phyloP scores from a whole-genome alignment of 92 coral and sea anemone species.

The Parazoanthus swiftii region DNA sequence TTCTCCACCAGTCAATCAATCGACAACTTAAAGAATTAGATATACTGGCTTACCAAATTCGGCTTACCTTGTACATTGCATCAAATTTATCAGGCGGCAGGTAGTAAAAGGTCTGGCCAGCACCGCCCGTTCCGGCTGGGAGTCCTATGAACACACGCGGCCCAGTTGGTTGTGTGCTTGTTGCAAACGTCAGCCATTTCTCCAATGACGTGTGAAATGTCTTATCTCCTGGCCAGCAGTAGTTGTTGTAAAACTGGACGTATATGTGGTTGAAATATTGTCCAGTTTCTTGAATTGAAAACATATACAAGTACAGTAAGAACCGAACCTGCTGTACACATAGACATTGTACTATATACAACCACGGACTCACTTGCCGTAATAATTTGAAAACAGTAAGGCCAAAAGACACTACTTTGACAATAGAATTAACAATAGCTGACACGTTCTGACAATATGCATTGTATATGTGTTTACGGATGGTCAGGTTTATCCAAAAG shows the following conservation, averaged over 20 bases:
- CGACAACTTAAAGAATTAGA: neutral
- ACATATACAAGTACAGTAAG: neutral
- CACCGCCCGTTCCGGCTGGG: slow-evolving; percentile 71
- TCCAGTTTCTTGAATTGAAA: slow-evolving; percentile 59
- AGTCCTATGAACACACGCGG: slow-evolving; percentile 83
- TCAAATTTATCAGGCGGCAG: slow-evolving; percentile 69
- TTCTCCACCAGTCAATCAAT: neutral
- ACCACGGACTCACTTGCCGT: too few species aligned
- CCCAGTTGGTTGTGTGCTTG: slow-evolving; percentile 52
- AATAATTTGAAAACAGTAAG: neutral
- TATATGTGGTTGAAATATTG: slow-evolving; percentile 77
- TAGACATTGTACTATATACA: neutral
- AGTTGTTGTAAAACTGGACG: slow-evolving; percentile 85
- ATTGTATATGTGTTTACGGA: too few species aligned
- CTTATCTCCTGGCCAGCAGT: slow-evolving; percentile 81
- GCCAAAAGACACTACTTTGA: too few species aligned
- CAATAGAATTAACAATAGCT: too few species aligned
- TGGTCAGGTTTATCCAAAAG: too few species aligned
- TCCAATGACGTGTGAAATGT: slow-evolving; percentile 56
- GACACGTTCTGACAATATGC: too few species aligned
- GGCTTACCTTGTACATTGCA: slow-evolving; percentile 57
- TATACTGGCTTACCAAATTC: neutral
- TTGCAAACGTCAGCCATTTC: slow-evolving; percentile 70
- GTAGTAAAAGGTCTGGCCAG: slow-evolving; percentile 70
- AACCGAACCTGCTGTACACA: neutral